A percentile compares a stretch with the other conserved stretches of the same genome.
Conservation (phyloP, 64 coral and sea anemone species). For the Pocillopora verrucosa region DNA sequence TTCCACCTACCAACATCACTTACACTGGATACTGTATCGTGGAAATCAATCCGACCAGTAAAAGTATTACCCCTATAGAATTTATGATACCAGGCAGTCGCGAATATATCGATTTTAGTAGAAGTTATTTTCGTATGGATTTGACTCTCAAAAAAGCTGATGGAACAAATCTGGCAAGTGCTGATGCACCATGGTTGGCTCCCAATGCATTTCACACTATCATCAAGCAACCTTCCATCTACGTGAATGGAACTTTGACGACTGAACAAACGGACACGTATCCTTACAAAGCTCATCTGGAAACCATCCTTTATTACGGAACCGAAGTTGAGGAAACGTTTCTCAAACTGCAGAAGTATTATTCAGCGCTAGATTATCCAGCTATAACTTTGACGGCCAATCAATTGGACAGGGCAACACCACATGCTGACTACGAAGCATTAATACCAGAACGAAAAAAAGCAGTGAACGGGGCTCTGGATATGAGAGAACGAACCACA, state of each 20-base stretch:
- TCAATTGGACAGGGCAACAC: background rate
- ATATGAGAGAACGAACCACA: background rate
- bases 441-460: background rate
- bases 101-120: background rate
- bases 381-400: background rate
- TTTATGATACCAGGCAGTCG: too few relatives aligned
- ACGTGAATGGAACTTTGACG: background rate
- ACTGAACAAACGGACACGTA: constrained; percentile 20
- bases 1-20: too few relatives aligned
- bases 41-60: background rate
- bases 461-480: background rate
- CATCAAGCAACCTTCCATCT: background rate
- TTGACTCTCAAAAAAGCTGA: background rate
- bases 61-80: background rate
- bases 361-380: background rate
- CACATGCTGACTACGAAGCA: background rate
- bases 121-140: background rate
- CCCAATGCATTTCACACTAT: constrained; percentile 10
- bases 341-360: background rate
- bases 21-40: background rate
- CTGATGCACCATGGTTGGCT: background rate
- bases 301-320: constrained; percentile 26
- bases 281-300: constrained; percentile 8
- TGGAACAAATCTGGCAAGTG: background rate
- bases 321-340: background rate